phyloP scores from a whole-genome alignment of 37 sponge, comb jelly and placozoan species.

The Aphrocallistes beatrix region DNA sequence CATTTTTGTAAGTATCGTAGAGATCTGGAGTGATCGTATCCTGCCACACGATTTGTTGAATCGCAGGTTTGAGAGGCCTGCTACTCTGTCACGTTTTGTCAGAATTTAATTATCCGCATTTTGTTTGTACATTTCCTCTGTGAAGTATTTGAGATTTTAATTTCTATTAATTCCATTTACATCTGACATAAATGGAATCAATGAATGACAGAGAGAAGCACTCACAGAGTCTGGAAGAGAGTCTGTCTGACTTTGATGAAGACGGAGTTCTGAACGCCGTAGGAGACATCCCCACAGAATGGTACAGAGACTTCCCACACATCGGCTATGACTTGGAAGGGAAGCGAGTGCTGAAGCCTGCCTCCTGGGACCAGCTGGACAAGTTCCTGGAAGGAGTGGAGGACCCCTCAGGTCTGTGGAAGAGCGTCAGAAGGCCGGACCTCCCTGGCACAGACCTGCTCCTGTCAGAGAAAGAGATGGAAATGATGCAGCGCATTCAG shows the following conservation, averaged over 20 bases:
- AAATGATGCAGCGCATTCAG: conserved; percentile 66
- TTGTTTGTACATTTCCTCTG: no score
- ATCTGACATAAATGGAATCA: no score
- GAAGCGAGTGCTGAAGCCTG: conserved; percentile 52
- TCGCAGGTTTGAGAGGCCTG: no score
- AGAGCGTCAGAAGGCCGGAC: conserved; percentile 52
- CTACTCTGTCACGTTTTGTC: no score
- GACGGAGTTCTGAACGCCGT: conserved; percentile 65
- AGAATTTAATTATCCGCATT: no score
- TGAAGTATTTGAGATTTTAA: no score
- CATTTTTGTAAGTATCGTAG: no score
- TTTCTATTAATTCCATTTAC: no score
- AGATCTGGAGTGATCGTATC: no score
- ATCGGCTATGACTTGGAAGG: conserved; percentile 85
- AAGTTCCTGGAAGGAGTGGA: conserved; percentile 84
- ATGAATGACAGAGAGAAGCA: no score
- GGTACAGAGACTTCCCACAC: conserved; percentile 93
- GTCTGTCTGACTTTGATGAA: neutral
- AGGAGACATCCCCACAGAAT: conserved; percentile 85
- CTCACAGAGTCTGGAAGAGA: no score
- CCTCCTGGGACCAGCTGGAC: conserved; percentile 64
- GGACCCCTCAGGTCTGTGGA: conserved; percentile 49
- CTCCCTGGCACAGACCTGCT: conserved; percentile 67
- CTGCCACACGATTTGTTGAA: no score
- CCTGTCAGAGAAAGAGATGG: conserved; percentile 76